Evolutionary conservation across 1,140 invertebrate genomes (phyloP).

Genomic region (Aethina tumida): DNA sequence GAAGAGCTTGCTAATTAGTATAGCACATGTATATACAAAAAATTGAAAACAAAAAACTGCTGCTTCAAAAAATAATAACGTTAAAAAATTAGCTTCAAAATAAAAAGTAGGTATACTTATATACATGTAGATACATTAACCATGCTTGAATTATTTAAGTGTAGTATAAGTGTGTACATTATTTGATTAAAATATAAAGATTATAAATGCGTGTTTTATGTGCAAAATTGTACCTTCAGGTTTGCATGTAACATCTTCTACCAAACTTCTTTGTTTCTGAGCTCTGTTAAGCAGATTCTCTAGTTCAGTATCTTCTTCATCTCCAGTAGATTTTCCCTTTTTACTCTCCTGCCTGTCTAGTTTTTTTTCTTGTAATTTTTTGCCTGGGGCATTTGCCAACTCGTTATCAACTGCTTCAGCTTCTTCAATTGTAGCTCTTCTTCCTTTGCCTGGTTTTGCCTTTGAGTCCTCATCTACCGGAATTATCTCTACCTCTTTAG

Average conservation of each 20-base stretch:
- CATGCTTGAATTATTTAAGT: no score
- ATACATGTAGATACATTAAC: no score
- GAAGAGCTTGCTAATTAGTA: constrained; percentile 6
- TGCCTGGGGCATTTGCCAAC: constrained; percentile 35
- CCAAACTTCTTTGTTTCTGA: constrained; percentile 54
- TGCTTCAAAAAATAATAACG: no score
- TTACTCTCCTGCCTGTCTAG: constrained; percentile 27
- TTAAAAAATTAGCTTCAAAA: no score
- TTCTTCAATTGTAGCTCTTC: constrained; percentile 3
- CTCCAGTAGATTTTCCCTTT: constrained; percentile 25
- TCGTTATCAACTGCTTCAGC: constrained; percentile 18
- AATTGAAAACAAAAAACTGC: no score
- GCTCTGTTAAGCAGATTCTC: constrained; percentile 53
- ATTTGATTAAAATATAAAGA: not conserved
- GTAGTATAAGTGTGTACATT: no score
- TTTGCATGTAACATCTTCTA: constrained; percentile 58
- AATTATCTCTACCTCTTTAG: constrained; percentile 4
- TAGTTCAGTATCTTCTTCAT: constrained; percentile 47
- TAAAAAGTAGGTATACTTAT: no score
- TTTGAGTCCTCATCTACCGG: constrained; percentile 2
- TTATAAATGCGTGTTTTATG: constrained; percentile 6
- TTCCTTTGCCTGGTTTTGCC: not conserved
- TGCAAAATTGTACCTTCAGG: constrained; percentile 27
- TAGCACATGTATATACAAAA: no score
- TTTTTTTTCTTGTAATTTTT: constrained; percentile 41